Evolutionary conservation across 2,113 vertebrate species (phyloP).

Genomic region (Galbula dea): DNA sequence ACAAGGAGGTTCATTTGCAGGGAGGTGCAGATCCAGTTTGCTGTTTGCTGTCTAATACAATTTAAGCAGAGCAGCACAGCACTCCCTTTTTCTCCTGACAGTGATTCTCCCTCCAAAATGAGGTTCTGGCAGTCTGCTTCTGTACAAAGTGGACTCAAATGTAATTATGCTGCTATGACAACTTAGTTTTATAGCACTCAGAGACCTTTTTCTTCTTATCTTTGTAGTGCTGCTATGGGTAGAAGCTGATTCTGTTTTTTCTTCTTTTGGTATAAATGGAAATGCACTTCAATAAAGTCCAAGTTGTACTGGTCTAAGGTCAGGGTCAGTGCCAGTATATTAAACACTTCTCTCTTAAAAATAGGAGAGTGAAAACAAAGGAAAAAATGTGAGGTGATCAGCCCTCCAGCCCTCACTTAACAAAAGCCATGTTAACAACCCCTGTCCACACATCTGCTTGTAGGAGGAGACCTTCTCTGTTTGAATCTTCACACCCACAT

Average conservation of each 20-base stretch:
- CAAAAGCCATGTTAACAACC: background rate
- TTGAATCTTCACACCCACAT: background rate
- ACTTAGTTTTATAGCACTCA: conserved; percentile 22
- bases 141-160: conserved; percentile 23
- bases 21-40: conserved; percentile 7
- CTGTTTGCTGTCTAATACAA: conserved; percentile 38
- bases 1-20: background rate
- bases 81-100: conserved; percentile 13
- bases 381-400: background rate
- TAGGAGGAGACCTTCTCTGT: background rate
- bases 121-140: conserved; percentile 48
- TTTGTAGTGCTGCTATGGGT: background rate
- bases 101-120: conserved; percentile 19
- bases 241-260: background rate
- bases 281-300: background rate
- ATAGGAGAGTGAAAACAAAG: background rate
- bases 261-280: background rate
- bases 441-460: background rate
- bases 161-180: conserved; percentile 63
- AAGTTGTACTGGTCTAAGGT: background rate
- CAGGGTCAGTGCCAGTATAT: background rate
- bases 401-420: background rate
- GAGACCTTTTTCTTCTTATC: background rate
- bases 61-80: background rate
- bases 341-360: background rate